Evolutionary conservation across 2,113 vertebrate genomes (phyloP), one percentile per base, ranked within the genome.

Genomic region (Datnioides undecimradiatus): DNA sequence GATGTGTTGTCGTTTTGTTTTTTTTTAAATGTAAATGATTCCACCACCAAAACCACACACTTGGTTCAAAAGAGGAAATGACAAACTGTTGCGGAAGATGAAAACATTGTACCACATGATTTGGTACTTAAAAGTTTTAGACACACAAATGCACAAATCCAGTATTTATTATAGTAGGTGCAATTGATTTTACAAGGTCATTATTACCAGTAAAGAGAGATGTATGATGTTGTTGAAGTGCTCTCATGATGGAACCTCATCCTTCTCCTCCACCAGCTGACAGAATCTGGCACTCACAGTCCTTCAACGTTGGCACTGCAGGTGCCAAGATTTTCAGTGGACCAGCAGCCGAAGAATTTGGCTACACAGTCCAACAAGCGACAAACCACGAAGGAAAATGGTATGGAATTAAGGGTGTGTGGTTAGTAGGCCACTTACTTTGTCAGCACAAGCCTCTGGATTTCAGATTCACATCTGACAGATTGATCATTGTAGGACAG

Each of bases 311-410:
- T 43, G 97, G 96, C 9, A 95, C 97, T 4, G 90, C 89, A 68
- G 93, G 90, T 73, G 95, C 96, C 74, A 97, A 96, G 95, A 86
- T 96, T 65, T 97, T 97, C 92, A 95, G 90, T 2, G 97, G 97
- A 41, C 91, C 94, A 45, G 85, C 90, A 23, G 71, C 27, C 27
- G 96, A 95, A 49, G 96, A 97, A 85, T 99, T 99, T 92, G 97
- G 97, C 70, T 97, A 98, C 72, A 62, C 94, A 6, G 92, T 99
- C 38, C 96, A 97, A 31, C 97, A 99, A 79, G 91, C 96, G 12
- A 76, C 82, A 86, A 97, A 96, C 84, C 82, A 93, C 71, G 79
- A 95, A 79, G 96, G 96, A 76, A 96, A 97, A 95, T 99, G 97
- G 97, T 98, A 81, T 12, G 62, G 64, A 43, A 41, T 49, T 4